Percentiles rank a stretch among this genome's conserved stretches.
Evolutionary conservation across 2,888 invertebrate genomes (phyloP).

Genomic region (Tetragonisca angustula): DNA sequence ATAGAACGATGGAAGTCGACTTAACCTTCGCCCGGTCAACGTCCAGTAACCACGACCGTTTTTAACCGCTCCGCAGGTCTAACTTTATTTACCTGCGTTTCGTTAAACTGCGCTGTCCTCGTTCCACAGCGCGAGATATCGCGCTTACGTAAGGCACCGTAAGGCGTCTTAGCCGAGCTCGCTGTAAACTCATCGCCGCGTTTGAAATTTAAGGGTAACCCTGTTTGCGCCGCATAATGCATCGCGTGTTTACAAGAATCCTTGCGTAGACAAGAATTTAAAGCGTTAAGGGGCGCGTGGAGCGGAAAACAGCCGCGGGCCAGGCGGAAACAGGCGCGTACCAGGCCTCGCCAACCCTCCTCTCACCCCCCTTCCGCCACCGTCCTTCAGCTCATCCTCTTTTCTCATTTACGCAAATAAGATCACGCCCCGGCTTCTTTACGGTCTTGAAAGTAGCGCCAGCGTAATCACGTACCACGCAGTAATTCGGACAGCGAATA

Average conservation of each 20-base stretch:
- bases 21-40: slow-evolving; percentile 9
- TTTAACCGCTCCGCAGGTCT: neutral
- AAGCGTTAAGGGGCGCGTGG: slow-evolving; percentile 3
- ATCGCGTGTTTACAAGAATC: slow-evolving; percentile 27
- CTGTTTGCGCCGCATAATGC: slow-evolving; percentile 34
- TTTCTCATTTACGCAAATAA: slow-evolving; percentile 23
- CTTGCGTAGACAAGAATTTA: slow-evolving; percentile 25
- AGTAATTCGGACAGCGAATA: slow-evolving; percentile 5
- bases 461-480: slow-evolving; percentile 8
- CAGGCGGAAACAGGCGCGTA: neutral
- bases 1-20: neutral
- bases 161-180: neutral
- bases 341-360: neutral
- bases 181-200: slow-evolving; percentile 18
- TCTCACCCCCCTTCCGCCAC: neutral
- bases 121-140: neutral
- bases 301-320: slow-evolving; percentile 12
- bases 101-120: neutral
- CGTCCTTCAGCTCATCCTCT: neutral
- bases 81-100: neutral
- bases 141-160: neutral
- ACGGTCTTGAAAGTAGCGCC: slow-evolving; percentile 1
- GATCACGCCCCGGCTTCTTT: slow-evolving; percentile 18
- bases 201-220: slow-evolving; percentile 24
- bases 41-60: no score